A percentile compares a stretch with the other conserved stretches of the same genome.
These are phyloP conservation scores for Drosophila pruinosa DNA, from an alignment of 1,140 invertebrate species.

Conservation along the genomic window DNA sequence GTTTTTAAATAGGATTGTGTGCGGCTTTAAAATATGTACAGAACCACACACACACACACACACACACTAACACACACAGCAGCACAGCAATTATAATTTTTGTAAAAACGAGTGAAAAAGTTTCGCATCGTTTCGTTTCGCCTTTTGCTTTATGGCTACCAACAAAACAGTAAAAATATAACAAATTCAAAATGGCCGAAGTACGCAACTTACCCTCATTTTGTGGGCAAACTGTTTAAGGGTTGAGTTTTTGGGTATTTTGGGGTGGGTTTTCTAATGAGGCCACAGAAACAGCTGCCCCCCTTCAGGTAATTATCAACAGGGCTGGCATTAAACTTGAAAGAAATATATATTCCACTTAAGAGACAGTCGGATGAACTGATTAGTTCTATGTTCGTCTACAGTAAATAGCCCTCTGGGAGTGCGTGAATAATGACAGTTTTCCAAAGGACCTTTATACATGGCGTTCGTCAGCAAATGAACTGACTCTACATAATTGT, in stretches of 20 bases:
- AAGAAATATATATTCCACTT: not conserved
- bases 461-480: constrained; percentile 3
- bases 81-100: constrained; percentile 17
- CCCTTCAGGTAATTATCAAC: not conserved
- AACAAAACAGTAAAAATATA: constrained; percentile 29
- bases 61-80: not conserved
- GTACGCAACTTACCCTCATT: constrained; percentile 61
- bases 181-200: constrained; percentile 73
- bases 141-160: constrained; percentile 18
- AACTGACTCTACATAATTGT: constrained; percentile 15
- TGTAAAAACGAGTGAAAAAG: constrained; percentile 20
- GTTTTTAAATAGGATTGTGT: not conserved
- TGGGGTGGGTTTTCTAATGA: constrained; percentile 54
- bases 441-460: constrained; percentile 15
- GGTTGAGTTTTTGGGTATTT: constrained; percentile 37
- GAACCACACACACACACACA: not conserved
- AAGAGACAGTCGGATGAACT: constrained; percentile 25
- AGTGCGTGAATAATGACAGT: constrained; percentile 33
- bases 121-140: constrained; percentile 7
- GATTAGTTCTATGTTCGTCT: not conserved
- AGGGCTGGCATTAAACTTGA: constrained; percentile 4
- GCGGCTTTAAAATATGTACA: not conserved
- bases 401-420: not conserved
- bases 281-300: constrained; percentile 10
- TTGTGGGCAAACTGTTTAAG: constrained; percentile 43